Evolutionary conservation across 2,797 vertebrate genomes (phyloP).

Genomic region (Eidolon dupreanum): DNA sequence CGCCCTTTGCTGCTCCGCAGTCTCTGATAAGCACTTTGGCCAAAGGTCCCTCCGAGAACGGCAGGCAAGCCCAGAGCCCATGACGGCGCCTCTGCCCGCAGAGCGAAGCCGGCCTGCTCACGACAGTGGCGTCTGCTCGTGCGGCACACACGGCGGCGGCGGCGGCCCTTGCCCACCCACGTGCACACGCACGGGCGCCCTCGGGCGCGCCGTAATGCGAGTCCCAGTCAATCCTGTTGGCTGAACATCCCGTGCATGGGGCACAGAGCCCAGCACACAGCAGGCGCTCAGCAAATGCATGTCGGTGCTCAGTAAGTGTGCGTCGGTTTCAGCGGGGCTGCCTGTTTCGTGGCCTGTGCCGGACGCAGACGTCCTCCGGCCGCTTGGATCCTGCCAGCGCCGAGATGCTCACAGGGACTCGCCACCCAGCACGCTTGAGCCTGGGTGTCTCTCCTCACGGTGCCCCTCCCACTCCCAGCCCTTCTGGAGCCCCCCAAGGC

Average conservation of each 20-base stretch:
- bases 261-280: background rate
- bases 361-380: rapidly evolving
- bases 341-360: background rate
- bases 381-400: background rate
- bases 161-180: background rate
- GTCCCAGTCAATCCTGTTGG: rapidly evolving
- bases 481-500: background rate
- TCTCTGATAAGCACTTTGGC: background rate
- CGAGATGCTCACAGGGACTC: background rate
- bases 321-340: rapidly evolving
- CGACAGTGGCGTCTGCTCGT: rapidly evolving
- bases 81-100: rapidly evolving
- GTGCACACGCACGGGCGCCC: too few relatives aligned
- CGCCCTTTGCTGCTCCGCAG: too few relatives aligned
- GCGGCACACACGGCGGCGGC: rapidly evolving
- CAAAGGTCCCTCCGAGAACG: background rate
- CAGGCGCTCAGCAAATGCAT: background rate
- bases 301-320: rapidly evolving
- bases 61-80: background rate
- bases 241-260: background rate
- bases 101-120: rapidly evolving
- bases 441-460: background rate
- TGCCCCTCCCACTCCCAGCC: background rate
- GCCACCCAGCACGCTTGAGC: background rate
- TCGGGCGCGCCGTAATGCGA: too few relatives aligned